Evolutionary conservation across 1,140 invertebrate genomes (phyloP).

Genomic region (Leptestheria dahalacensis): DNA sequence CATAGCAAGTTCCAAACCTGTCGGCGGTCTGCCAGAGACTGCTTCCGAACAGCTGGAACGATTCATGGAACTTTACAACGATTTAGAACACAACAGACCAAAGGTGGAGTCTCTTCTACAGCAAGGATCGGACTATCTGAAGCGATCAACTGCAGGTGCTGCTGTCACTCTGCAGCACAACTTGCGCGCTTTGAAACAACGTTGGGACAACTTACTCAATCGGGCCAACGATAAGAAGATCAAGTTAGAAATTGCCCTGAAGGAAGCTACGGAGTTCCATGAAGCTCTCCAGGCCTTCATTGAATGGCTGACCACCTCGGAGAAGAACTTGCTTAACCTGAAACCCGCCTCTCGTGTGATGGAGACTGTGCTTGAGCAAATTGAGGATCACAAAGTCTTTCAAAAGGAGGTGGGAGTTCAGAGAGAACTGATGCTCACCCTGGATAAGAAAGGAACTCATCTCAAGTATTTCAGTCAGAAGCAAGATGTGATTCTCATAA

Average conservation of each 20-base stretch:
- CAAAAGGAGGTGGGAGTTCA: slow-evolving; percentile 91
- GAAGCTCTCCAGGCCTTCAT: slow-evolving; percentile 81
- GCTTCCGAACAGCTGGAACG: slow-evolving; percentile 89
- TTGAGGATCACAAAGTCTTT: slow-evolving; percentile 91
- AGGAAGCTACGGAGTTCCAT: slow-evolving; percentile 92
- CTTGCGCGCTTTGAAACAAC: slow-evolving; percentile 68
- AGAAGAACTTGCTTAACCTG: slow-evolving; percentile 64
- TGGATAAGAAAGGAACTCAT: slow-evolving; percentile 95
- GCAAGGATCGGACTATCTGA: slow-evolving; percentile 79
- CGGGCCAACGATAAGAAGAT: slow-evolving; percentile 93
- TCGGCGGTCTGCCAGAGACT: slow-evolving; percentile 91
- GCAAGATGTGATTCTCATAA: slow-evolving; percentile 96
- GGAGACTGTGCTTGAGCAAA: slow-evolving; percentile 76
- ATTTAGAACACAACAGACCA: slow-evolving; percentile 60
- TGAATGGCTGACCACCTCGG: slow-evolving; percentile 86
- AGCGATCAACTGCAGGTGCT: slow-evolving; percentile 55
- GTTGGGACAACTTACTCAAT: slow-evolving; percentile 78
- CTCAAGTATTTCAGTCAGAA: slow-evolving; percentile 98
- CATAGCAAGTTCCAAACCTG: slow-evolving; percentile 83
- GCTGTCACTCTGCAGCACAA: slow-evolving; percentile 75
- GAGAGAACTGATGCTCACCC: slow-evolving; percentile 81
- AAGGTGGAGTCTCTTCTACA: slow-evolving; percentile 78
- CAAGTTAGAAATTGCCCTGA: slow-evolving; percentile 90
- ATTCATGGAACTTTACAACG: slow-evolving; percentile 88
- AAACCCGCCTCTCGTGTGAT: slow-evolving; percentile 88